Conservation (phyloP, 2,888 invertebrate genomes). For the Hirtodrosophila alboralis region DNA sequence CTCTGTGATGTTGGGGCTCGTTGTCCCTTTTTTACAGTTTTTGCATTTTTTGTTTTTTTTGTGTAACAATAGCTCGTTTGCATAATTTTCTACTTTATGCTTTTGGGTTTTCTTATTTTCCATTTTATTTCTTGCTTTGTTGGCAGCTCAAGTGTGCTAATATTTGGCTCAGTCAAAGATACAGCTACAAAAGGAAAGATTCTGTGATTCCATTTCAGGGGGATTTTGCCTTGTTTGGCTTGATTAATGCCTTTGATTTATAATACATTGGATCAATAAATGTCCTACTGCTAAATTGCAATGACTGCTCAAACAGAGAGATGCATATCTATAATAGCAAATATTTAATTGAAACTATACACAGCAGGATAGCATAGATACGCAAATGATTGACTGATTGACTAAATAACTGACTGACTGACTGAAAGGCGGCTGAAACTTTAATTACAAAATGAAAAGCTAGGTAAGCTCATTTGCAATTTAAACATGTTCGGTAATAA, state of each 20-base stretch:
- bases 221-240: constrained; percentile 41
- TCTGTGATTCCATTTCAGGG: constrained; percentile 35
- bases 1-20: constrained; percentile 29
- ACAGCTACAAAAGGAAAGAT: constrained; percentile 22
- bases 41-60: too few species aligned
- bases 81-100: constrained; percentile 65
- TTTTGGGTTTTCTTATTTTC: constrained; percentile 27
- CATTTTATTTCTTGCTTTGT: constrained; percentile 36
- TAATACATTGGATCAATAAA: constrained; percentile 46
- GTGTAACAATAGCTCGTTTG: constrained; percentile 48
- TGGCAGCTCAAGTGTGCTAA: constrained; percentile 58
- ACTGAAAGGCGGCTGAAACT: constrained; percentile 32
- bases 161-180: constrained; percentile 46
- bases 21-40: constrained; percentile 38
- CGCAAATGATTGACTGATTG: constrained; percentile 37
- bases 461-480: constrained; percentile 52
- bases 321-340: constrained; percentile 50
- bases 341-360: constrained; percentile 63
- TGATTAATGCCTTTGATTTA: constrained; percentile 64
- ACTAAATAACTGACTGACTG: constrained; percentile 10
- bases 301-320: constrained; percentile 34
- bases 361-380: constrained; percentile 20
- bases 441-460: constrained; percentile 51
- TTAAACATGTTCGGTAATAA: constrained; percentile 48
- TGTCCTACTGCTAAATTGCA: constrained; percentile 24